Evolutionary conservation across 1,140 invertebrate species (phyloP), one percentile per base, ranked within the genome.

Genomic region (Drosophila navojoa): DNA sequence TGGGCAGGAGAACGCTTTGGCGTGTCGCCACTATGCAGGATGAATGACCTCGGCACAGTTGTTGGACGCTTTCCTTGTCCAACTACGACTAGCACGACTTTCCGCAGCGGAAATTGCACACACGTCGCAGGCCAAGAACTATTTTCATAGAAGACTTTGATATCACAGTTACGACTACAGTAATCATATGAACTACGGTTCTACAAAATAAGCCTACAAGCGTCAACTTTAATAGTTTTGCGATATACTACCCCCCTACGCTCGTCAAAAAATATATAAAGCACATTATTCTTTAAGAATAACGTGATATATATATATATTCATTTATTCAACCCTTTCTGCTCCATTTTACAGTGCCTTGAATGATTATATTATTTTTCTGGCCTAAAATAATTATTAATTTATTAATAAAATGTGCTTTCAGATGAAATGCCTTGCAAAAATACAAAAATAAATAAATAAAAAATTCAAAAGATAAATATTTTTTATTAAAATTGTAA

Each of bases 21-120:
- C 86, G 79, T 87, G 82, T 87, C 84, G 79, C 82, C 82, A 87
- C 82, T 87, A 89, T 89, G 79, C 82, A 87, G 82, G 82, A 87
- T 87, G 84, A 89, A 87, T 87, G 82, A 87, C 82, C 82, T 75
- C 81, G 62, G 71, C 71, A 72, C 68, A 85, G 80, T 71, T 53
- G 57, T 49, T 77, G 58, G 10, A 11, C 11, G 35, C 13, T 38
- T 38, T 10, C 35, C 11, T 25, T 54, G 16, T 53, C 61, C 22
- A 4, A 49, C 47, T 10, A 54, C 52, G 9, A 11, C 52, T 29
- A 10, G 9, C 19, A 19, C 45, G 55, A 52, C 64, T 64, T 69
- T 29, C 61, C 59, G 50, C 71, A 76, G 64, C 71, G 81, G 81
- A 86, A 86, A 86, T 87, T 87, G 82, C 79, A 84, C 79, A 86